Evolutionary conservation across 1,140 invertebrate genomes (phyloP).

Genomic region (Thalassaphorura encarpata): DNA sequence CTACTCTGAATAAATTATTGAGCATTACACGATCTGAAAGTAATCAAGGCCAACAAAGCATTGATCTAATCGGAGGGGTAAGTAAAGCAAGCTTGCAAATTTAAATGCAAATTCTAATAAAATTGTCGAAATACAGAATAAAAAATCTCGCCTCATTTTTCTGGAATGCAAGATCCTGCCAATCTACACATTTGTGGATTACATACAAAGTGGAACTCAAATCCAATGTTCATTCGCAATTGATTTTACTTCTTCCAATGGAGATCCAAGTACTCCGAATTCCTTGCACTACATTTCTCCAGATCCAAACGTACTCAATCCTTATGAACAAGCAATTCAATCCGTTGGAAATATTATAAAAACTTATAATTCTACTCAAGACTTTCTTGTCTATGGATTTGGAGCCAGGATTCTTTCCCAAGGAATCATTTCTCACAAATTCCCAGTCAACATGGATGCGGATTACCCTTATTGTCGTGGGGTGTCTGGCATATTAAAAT

Average conservation of each 20-base stretch:
- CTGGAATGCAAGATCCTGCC: no score
- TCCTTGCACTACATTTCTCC: conserved; percentile 48
- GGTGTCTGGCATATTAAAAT: conserved; percentile 37
- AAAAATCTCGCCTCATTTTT: no score
- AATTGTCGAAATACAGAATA: no score
- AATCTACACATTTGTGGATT: conserved; percentile 29
- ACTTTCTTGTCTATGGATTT: conserved; percentile 50
- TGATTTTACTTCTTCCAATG: conserved; percentile 37
- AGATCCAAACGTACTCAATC: conserved; percentile 39
- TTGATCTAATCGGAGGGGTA: no score
- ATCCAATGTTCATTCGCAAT: conserved; percentile 30
- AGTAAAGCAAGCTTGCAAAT: no score
- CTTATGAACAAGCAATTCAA: conserved; percentile 49
- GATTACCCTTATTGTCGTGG: conserved; percentile 48
- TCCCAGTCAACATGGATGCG: conserved; percentile 49
- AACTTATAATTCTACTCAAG: conserved; percentile 49
- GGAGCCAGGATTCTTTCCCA: conserved; percentile 46
- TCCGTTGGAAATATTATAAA: conserved; percentile 54
- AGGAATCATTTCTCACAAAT: conserved; percentile 48
- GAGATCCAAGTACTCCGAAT: conserved; percentile 44
- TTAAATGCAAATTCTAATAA: no score
- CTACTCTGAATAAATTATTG: no score
- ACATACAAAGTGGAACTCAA: conserved; percentile 27
- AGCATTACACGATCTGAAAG: no score
- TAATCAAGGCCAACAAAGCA: no score